Conservation (phyloP, 2,888 invertebrate genomes). For the Pyrgus malvae region DNA sequence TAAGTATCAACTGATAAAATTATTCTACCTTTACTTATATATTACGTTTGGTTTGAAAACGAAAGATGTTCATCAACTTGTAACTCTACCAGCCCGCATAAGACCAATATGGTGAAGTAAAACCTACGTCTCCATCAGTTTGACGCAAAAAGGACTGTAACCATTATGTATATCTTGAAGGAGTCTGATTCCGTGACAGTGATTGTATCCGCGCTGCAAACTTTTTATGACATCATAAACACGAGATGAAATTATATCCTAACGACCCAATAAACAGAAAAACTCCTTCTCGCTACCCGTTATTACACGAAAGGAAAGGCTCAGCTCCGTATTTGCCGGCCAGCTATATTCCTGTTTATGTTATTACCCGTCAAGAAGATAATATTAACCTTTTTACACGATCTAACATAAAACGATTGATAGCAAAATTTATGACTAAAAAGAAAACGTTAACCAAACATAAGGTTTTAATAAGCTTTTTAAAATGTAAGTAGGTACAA, state of each 20-base stretch:
- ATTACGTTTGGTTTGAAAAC: too few species aligned
- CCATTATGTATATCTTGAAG: conserved; percentile 8
- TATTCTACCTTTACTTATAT: too few species aligned
- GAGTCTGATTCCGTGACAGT: conserved; percentile 50
- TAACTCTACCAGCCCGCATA: too few species aligned
- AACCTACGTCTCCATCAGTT: too few species aligned
- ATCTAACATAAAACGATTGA: conserved; percentile 25
- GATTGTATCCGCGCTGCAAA: conserved; percentile 71
- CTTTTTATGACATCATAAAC: conserved; percentile 76
- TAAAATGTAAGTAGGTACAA: too few species aligned
- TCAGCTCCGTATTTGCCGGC: conserved; percentile 31
- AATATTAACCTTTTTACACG: conserved; percentile 24
- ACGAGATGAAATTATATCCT: conserved; percentile 79
- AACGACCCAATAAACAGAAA: conserved; percentile 77
- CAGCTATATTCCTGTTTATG: conserved; percentile 28
- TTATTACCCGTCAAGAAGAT: conserved; percentile 24
- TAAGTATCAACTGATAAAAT: too few species aligned
- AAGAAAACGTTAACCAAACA: not conserved
- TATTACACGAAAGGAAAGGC: conserved; percentile 65
- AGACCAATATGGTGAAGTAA: too few species aligned
- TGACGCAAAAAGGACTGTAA: too few species aligned
- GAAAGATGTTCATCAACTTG: too few species aligned
- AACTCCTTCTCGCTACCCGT: conserved; percentile 66
- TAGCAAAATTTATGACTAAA: conserved; percentile 15
- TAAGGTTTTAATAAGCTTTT: not conserved